Base-by-base conservation (phyloP, 2,888 invertebrate species). In the Tiphia femorata region DNA sequence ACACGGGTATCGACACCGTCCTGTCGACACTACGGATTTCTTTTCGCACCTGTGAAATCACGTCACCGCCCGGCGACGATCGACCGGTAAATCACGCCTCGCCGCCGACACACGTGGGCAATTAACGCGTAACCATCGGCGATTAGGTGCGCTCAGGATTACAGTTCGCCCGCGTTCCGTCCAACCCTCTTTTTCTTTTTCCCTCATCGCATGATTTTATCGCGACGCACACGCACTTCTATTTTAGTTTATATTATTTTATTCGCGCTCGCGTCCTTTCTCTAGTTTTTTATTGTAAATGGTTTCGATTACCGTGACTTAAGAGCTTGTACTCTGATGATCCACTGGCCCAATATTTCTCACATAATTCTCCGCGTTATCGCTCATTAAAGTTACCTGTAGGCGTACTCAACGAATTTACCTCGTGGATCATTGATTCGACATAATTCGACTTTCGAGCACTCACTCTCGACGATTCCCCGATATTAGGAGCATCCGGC, bases 41-140 rank as follows among this genome's bases (percentile, higher is more conserved):
- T 72, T 71, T 67, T 70, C 63, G 55, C 75, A 65, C 59, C 64
- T 59, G 57, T 64, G 47, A 14, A 33, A 33, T 55, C 63, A 35
- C 42, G 47, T 33, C 21, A 49, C 25, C 29, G 47, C 35, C 25
- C 25, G 25, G 43, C 20, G 30, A 17, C 57, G 48, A 46, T 56
- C 41, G 62, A 63, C 63, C 74, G 62, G 70, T 78, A 79, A 79
- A 79, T 79, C 76, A 78, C 76, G 66, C 62, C 56, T 67, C 64
- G 62, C 65, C 51, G 55, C 64, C 71, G 50, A 29, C 58, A 65
- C 64, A 63, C 67, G 67, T 67, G 62, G 65, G 65, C 74, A 73
- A 76, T 76, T 76, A 75, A 70, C 63, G 62, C 50, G 59, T 66
- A 64, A 65, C 61, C 66, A 64, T 52, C 61, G 62, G 62, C 67